Evolutionary conservation across 1,140 invertebrate genomes (phyloP).

Genomic region (Panulirus ornatus): DNA sequence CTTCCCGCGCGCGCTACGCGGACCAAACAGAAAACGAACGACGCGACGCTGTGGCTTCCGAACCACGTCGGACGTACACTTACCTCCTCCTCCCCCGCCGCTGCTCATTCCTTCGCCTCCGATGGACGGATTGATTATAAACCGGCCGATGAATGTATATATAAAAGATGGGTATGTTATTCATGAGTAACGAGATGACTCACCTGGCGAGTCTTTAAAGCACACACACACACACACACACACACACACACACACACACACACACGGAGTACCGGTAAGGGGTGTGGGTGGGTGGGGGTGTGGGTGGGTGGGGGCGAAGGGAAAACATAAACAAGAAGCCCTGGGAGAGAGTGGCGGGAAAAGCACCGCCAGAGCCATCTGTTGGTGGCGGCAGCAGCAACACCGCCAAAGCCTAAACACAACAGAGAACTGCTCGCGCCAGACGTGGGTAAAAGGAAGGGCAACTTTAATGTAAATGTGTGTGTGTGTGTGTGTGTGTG

Average conservation of each 20-base stretch:
- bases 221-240: too few species aligned
- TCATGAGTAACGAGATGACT: too few species aligned
- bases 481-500: constrained; percentile 19
- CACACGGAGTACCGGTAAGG: too few species aligned
- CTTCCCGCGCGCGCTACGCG: neutral
- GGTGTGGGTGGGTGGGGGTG: neutral
- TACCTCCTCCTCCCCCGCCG: too few species aligned
- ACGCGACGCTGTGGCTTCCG: too few species aligned
- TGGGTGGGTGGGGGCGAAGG: neutral
- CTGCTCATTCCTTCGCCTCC: too few species aligned
- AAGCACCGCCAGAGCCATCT: constrained; percentile 50
- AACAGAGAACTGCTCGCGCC: constrained; percentile 41
- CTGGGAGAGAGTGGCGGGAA: constrained; percentile 8
- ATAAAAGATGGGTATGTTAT: too few species aligned
- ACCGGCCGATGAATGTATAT: too few species aligned
- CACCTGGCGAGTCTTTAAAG: too few species aligned
- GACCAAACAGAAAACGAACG: neutral
- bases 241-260: too few species aligned
- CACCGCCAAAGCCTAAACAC: constrained; percentile 39
- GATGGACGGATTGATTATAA: too few species aligned
- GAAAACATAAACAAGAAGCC: constrained; percentile 6
- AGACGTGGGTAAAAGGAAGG: constrained; percentile 36
- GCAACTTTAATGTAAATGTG: constrained; percentile 52
- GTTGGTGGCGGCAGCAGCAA: constrained; percentile 41
- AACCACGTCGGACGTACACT: too few species aligned